Conservation (phyloP, 2,113 vertebrate species). For the Elanoides forficatus region DNA sequence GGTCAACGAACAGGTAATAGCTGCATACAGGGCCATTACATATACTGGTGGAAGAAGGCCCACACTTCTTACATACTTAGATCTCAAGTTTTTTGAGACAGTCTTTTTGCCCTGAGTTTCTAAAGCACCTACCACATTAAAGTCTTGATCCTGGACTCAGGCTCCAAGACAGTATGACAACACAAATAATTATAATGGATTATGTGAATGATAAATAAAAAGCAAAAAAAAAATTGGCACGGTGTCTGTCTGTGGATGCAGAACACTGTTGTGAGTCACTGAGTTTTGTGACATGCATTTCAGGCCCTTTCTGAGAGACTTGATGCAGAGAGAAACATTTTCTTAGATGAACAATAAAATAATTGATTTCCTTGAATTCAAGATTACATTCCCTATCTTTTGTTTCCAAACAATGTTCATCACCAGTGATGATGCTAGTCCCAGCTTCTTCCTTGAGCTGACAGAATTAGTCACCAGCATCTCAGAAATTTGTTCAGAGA, state of each 20-base stretch:
- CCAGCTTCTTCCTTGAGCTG: background rate
- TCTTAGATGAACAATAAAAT: background rate
- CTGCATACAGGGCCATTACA: background rate
- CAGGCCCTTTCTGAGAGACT: background rate
- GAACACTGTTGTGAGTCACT: background rate
- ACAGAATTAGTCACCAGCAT: background rate
- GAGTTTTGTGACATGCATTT: background rate
- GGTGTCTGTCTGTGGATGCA: background rate
- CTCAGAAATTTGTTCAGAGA: background rate
- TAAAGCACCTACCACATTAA: background rate
- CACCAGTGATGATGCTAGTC: background rate
- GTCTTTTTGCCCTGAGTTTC: background rate
- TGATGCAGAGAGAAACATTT: background rate
- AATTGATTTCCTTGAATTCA: background rate
- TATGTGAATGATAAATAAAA: background rate
- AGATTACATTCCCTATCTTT: background rate
- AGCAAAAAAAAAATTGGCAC: rapidly evolving
- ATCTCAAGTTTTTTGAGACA: background rate
- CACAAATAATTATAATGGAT: background rate
- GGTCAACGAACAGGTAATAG: background rate
- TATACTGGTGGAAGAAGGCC: background rate
- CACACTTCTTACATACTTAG: background rate
- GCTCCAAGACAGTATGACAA: background rate
- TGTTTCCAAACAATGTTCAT: background rate
- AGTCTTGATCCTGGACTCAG: background rate